Percentiles rank a stretch among this genome's conserved stretches.
Conservation (phyloP, 2,888 invertebrate species). For the Pseudolycoriella hygida region DNA sequence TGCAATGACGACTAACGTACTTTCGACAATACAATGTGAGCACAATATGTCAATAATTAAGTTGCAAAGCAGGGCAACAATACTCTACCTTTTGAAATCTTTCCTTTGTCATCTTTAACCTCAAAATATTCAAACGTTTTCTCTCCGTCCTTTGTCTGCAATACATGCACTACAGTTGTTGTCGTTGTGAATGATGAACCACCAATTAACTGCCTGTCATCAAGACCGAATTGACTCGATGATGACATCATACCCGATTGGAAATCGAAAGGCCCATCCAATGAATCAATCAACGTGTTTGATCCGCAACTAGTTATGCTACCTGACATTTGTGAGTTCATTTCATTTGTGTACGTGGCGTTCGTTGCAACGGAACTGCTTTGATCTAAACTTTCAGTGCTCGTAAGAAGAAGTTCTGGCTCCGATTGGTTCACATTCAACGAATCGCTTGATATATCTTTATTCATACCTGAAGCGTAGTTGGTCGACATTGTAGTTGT, state of each 20-base stretch:
- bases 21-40: too few relatives aligned
- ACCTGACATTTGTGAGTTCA: conserved; percentile 71
- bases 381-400: conserved; percentile 55
- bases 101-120: too few relatives aligned
- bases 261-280: background rate
- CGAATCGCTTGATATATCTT: conserved; percentile 26
- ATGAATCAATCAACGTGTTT: conserved; percentile 60
- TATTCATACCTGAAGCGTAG: conserved; percentile 9
- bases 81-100: too few relatives aligned
- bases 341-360: conserved; percentile 69
- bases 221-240: background rate
- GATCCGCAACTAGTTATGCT: conserved; percentile 71
- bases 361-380: conserved; percentile 58
- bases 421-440: conserved; percentile 25
- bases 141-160: too few relatives aligned
- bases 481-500: conserved; percentile 7
- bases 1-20: too few relatives aligned
- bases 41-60: too few relatives aligned
- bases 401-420: conserved; percentile 41
- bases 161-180: too few relatives aligned
- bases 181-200: too few relatives aligned
- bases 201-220: background rate
- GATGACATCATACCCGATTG: background rate
- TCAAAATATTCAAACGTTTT: too few relatives aligned
- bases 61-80: too few relatives aligned